Evolutionary conservation across 2,797 vertebrate genomes (phyloP).

Genomic region (Hoplostethus atlanticus): DNA sequence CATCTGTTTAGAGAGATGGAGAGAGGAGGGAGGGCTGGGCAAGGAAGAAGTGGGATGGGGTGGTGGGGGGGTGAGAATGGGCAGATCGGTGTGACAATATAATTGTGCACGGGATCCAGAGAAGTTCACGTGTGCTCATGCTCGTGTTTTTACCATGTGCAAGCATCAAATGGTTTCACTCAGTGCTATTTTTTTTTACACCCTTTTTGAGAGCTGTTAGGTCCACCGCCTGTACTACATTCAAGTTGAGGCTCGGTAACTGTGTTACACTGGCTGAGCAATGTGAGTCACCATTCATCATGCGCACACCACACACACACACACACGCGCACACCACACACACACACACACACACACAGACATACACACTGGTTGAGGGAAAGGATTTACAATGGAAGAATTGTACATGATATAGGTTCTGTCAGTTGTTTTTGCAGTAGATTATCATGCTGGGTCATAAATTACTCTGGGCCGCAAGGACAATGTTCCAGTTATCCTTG

Average conservation of each 20-base stretch:
- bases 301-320: not conserved
- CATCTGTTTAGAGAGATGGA: conserved; percentile 71
- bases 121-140: not conserved
- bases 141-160: not conserved
- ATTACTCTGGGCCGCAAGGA: conserved; percentile 47
- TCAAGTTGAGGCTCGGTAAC: conserved; percentile 15
- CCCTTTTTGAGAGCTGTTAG: conserved; percentile 31
- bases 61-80: conserved; percentile 10
- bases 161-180: conserved; percentile 24
- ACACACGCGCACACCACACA: conserved; percentile 3
- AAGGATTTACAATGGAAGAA: conserved; percentile 40
- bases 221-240: not conserved
- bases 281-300: conserved; percentile 42
- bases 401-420: conserved; percentile 8
- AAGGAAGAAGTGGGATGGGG: not conserved
- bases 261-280: conserved; percentile 40
- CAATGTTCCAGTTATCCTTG: conserved; percentile 33
- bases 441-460: conserved; percentile 39
- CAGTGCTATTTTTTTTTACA: conserved; percentile 22
- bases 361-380: not conserved
- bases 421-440: conserved; percentile 33
- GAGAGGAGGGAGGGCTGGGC: conserved; percentile 14
- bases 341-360: not conserved
- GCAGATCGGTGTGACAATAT: conserved; percentile 31
- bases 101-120: not conserved